Conservation (phyloP, 2,797 vertebrate genomes). For the Mycteria americana region DNA sequence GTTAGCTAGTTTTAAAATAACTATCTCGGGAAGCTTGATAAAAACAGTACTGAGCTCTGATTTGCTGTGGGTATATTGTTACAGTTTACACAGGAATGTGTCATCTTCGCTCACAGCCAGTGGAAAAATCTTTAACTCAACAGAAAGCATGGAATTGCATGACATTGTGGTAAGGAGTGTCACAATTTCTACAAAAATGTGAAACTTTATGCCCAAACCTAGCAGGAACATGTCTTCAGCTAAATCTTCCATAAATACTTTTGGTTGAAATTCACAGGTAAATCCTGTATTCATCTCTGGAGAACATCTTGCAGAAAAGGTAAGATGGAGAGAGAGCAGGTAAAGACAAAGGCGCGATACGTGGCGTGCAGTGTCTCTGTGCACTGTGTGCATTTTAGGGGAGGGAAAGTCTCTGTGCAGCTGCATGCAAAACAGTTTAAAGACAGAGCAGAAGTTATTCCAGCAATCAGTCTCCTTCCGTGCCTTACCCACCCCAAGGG, state of each 20-base stretch:
- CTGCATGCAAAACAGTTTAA: not conserved
- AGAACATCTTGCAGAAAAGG: not conserved
- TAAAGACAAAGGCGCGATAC: not conserved
- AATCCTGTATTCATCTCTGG: not conserved
- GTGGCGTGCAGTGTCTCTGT: not conserved
- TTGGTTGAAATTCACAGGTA: not conserved
- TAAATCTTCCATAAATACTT: not conserved
- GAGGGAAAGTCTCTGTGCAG: not conserved
- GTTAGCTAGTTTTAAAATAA: conserved; percentile 37
- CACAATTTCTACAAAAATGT: not conserved
- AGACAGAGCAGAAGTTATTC: not conserved
- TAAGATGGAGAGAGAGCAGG: not conserved
- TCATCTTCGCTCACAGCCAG: not conserved
- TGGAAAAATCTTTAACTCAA: not conserved
- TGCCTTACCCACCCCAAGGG: not conserved
- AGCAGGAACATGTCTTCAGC: not conserved
- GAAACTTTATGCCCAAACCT: not conserved
- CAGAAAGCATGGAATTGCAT: not conserved
- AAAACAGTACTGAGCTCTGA: not conserved
- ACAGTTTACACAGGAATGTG: not conserved
- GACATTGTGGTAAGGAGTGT: not conserved
- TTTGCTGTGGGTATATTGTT: not conserved
- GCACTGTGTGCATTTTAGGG: not conserved
- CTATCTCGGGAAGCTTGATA: not conserved
- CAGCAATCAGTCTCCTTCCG: not conserved